Conservation (phyloP, 2,888 invertebrate species). For the Drosophila seclusa region DNA sequence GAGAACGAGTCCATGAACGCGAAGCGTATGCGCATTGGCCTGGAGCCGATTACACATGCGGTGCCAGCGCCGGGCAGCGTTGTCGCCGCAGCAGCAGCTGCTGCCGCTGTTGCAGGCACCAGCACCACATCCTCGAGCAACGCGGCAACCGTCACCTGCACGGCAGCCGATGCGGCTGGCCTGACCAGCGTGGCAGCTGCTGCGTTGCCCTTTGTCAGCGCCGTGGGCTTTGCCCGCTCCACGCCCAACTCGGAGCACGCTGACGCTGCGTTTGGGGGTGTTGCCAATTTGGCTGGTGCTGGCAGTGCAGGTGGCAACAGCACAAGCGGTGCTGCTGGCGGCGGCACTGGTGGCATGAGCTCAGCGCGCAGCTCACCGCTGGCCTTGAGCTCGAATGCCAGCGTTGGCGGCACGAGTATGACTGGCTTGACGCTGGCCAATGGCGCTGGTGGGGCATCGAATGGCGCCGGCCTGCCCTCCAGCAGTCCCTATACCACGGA, state of each 20-base stretch:
- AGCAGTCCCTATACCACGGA: constrained; percentile 84
- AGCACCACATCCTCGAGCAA: constrained; percentile 74
- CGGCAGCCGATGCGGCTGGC: constrained; percentile 71
- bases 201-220: constrained; percentile 77
- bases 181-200: constrained; percentile 75
- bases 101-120: constrained; percentile 80
- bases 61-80: constrained; percentile 87
- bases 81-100: constrained; percentile 82
- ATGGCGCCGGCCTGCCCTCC: constrained; percentile 81
- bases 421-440: constrained; percentile 80
- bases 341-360: constrained; percentile 76
- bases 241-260: constrained; percentile 83
- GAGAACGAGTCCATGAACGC: constrained; percentile 99
- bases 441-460: constrained; percentile 75
- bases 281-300: constrained; percentile 63
- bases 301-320: constrained; percentile 61
- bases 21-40: constrained; percentile 97
- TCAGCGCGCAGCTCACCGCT: constrained; percentile 84
- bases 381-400: constrained; percentile 82
- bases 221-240: constrained; percentile 82
- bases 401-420: constrained; percentile 76
- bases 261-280: constrained; percentile 78
- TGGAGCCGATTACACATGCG: constrained; percentile 97
- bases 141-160: constrained; percentile 79
- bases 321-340: constrained; percentile 62